Evolutionary conservation across 2,797 vertebrate species (phyloP).

Genomic region (Myioborus melanocephalus): DNA sequence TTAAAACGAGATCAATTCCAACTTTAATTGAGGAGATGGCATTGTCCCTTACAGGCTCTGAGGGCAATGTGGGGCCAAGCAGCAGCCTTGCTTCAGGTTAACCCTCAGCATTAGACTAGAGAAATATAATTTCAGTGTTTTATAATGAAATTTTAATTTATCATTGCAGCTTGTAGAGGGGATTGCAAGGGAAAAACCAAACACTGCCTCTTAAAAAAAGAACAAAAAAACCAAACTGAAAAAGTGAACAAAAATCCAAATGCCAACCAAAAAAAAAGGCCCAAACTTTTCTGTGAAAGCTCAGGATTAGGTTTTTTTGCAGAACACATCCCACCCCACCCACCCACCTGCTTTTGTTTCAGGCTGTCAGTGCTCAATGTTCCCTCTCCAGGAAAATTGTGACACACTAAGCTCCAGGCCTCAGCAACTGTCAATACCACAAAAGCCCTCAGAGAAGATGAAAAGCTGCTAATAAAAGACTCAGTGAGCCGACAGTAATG

Average conservation of each 20-base stretch:
- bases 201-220: no score
- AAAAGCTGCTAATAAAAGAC: background rate
- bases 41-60: background rate
- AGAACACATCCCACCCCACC: background rate
- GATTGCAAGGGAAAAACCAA: background rate
- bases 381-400: background rate
- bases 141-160: background rate
- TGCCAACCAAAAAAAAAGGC: background rate
- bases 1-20: background rate
- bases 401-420: background rate
- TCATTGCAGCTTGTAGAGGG: background rate
- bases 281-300: background rate
- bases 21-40: background rate
- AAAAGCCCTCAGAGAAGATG: background rate
- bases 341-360: background rate
- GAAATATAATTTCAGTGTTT: background rate
- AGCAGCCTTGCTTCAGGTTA: background rate
- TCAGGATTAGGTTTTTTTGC: background rate
- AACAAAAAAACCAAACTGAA: no score
- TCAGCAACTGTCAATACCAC: background rate
- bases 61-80: background rate
- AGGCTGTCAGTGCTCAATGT: background rate
- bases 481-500: background rate
- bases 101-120: background rate
- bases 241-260: background rate